Conservation (phyloP, 2,888 invertebrate genomes). For the Brenthis ino region DNA sequence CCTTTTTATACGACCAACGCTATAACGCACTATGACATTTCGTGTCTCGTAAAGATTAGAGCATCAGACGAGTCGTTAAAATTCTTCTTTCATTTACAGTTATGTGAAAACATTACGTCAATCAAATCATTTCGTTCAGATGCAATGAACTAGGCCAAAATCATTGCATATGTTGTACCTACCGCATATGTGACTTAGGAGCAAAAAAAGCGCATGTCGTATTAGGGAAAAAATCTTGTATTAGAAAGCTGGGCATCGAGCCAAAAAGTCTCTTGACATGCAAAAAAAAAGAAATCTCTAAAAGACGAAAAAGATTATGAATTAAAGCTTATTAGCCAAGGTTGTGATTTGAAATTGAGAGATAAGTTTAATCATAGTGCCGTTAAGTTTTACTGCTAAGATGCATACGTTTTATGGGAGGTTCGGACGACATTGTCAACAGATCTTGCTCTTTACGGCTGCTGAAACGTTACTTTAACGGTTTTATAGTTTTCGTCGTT, state of each 20-base stretch:
- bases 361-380: slow-evolving; percentile 81
- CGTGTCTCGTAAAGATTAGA: slow-evolving; percentile 41
- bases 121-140: slow-evolving; percentile 16
- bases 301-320: slow-evolving; percentile 13
- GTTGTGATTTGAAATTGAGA: slow-evolving; percentile 67
- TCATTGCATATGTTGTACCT: slow-evolving; percentile 20
- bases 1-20: slow-evolving; percentile 72
- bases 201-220: slow-evolving; percentile 45
- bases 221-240: slow-evolving; percentile 55
- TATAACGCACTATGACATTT: slow-evolving; percentile 56
- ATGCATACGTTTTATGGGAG: slow-evolving; percentile 81
- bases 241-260: slow-evolving; percentile 48
- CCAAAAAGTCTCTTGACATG: slow-evolving; percentile 57
- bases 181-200: slow-evolving; percentile 33
- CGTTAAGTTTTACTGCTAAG: slow-evolving; percentile 78
- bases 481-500: slow-evolving; percentile 81
- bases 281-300: slow-evolving; percentile 32
- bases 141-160: slow-evolving; percentile 2
- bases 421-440: slow-evolving; percentile 80
- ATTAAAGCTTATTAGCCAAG: slow-evolving; percentile 57
- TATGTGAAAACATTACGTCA: slow-evolving; percentile 20
- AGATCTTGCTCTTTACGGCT: slow-evolving; percentile 82
- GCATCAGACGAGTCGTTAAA: slow-evolving; percentile 34
- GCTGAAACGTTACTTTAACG: slow-evolving; percentile 82
- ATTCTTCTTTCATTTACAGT: slow-evolving; percentile 24